phyloP scores from a whole-genome alignment of 2,113 vertebrate species.

The Patagioenas fasciata region DNA sequence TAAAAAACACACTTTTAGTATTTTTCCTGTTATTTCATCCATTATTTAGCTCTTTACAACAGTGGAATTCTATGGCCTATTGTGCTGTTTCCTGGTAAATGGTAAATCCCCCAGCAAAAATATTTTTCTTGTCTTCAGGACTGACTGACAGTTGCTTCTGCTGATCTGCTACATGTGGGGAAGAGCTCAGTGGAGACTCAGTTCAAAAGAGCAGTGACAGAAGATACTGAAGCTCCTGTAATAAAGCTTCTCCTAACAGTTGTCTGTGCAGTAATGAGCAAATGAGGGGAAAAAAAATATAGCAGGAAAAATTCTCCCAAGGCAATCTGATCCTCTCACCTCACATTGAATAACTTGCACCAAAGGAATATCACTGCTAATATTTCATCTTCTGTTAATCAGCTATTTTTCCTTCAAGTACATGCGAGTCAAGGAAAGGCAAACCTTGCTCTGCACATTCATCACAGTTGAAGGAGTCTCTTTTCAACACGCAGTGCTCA shows the following conservation, averaged over 20 bases:
- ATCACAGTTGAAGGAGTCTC: not conserved
- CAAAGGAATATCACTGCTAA: not conserved
- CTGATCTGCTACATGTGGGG: not conserved
- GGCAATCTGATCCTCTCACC: not conserved
- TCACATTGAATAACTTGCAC: not conserved
- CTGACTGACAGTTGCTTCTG: not conserved
- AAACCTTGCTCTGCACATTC: not conserved
- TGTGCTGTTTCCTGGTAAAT: not conserved
- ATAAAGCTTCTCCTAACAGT: not conserved
- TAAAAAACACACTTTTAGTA: not conserved
- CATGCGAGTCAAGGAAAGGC: not conserved
- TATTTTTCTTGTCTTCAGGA: not conserved
- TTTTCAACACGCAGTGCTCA: not conserved
- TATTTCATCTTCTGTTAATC: not conserved
- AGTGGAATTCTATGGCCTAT: not conserved
- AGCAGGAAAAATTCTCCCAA: not conserved
- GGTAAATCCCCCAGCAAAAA: not conserved
- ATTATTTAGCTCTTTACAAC: not conserved
- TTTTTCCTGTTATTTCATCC: constrained; percentile 22
- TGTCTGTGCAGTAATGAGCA: not conserved
- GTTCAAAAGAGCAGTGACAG: not conserved
- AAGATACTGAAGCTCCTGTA: not conserved
- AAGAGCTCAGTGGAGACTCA: not conserved
- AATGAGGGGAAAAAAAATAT: not conserved
- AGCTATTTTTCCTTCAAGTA: not conserved